These are phyloP conservation scores for Chelidonichthys spinosus DNA, from an alignment of 2,797 vertebrate species.

Conservation along the genomic window DNA sequence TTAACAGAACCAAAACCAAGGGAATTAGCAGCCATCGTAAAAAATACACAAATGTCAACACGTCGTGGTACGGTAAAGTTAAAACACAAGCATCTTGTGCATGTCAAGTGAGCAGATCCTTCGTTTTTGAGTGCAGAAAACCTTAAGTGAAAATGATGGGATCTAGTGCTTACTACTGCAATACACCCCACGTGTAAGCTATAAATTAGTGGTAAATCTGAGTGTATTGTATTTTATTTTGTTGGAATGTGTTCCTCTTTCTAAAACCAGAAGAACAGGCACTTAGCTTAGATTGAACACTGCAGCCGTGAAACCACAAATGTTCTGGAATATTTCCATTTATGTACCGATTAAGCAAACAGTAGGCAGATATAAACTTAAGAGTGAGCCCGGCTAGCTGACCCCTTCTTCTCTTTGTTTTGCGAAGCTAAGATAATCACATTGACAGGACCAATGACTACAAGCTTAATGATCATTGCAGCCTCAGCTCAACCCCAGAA, in stretches of 20 bases:
- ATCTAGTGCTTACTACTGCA: neutral
- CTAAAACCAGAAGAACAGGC: no score
- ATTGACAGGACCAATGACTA: neutral
- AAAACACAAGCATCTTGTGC: neutral
- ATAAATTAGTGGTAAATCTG: neutral
- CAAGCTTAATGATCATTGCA: neutral
- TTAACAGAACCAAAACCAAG: neutral
- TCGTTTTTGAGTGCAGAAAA: neutral
- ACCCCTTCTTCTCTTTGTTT: no score
- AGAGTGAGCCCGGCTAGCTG: no score
- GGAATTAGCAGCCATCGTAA: conserved; percentile 7
- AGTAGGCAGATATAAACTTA: no score
- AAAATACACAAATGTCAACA: neutral
- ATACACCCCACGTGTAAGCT: neutral
- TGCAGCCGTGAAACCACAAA: no score
- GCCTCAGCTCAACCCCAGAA: neutral
- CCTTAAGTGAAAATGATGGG: neutral
- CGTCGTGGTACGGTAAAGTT: neutral
- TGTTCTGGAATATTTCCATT: no score
- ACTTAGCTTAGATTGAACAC: no score
- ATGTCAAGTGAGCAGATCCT: neutral
- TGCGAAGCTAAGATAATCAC: no score
- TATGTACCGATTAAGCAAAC: no score
- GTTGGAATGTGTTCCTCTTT: no score
- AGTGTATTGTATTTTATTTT: neutral